These are phyloP conservation scores for Cryptotermes secundus DNA, from an alignment of 1,140 invertebrate genomes.

Conservation along the genomic window DNA sequence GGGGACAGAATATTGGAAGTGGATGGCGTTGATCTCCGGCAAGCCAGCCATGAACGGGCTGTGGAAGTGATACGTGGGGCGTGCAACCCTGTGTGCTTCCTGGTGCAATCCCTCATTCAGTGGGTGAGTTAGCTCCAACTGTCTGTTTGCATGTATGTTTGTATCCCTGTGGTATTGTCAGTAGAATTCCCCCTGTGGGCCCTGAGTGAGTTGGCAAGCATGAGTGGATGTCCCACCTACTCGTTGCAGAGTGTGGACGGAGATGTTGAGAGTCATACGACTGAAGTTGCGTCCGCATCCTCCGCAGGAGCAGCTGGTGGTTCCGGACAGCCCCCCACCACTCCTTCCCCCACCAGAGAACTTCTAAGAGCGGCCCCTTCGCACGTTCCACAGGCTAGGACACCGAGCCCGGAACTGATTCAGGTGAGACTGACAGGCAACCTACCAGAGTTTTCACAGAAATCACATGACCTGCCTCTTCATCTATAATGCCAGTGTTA, in stretches of 20 bases:
- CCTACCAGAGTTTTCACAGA: too few species aligned
- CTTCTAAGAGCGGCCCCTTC: slow-evolving; percentile 40
- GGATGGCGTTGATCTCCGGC: slow-evolving; percentile 86
- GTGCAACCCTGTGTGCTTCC: slow-evolving; percentile 83
- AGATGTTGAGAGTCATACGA: slow-evolving; percentile 36
- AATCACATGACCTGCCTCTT: too few species aligned
- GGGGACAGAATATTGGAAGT: slow-evolving; percentile 91
- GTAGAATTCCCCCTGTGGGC: not conserved
- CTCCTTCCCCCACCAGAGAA: slow-evolving; percentile 35
- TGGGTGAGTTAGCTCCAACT: slow-evolving; percentile 61
- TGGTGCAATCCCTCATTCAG: slow-evolving; percentile 88
- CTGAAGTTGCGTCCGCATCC: slow-evolving; percentile 36
- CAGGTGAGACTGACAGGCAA: slow-evolving; percentile 41
- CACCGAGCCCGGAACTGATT: slow-evolving; percentile 48
- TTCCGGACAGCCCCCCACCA: slow-evolving; percentile 31
- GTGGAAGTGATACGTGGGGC: slow-evolving; percentile 95
- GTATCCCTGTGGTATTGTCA: slow-evolving; percentile 2
- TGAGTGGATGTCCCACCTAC: slow-evolving; percentile 32
- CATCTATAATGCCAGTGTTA: too few species aligned
- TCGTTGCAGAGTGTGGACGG: slow-evolving; percentile 38
- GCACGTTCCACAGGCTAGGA: slow-evolving; percentile 42
- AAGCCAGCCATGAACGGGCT: slow-evolving; percentile 89
- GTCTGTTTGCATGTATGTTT: not conserved
- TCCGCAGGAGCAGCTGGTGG: slow-evolving; percentile 36
- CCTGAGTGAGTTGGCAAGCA: slow-evolving; percentile 22